A percentile compares a stretch with the other conserved stretches of the same genome.
phyloP scores from a whole-genome alignment of 2,888 invertebrate species.

The Drosophila anomalipes region DNA sequence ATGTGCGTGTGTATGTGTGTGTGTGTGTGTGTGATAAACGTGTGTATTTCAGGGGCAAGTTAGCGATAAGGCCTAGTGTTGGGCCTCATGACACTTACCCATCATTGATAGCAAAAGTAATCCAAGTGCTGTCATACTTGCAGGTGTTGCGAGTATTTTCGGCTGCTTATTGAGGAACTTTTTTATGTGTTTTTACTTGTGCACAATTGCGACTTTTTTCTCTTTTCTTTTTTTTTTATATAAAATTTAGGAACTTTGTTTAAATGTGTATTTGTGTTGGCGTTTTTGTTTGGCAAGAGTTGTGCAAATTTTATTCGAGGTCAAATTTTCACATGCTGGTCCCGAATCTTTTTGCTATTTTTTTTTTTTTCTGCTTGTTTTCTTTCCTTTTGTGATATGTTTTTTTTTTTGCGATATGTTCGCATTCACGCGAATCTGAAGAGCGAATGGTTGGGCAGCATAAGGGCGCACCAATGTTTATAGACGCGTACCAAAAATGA shows the following conservation, averaged over 20 bases:
- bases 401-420: slow-evolving; percentile 35
- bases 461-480: slow-evolving; percentile 73
- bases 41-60: slow-evolving; percentile 49
- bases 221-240: slow-evolving; percentile 4
- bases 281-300: slow-evolving; percentile 61
- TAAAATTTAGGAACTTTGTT: slow-evolving; percentile 28
- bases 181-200: slow-evolving; percentile 8
- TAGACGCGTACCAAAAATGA: slow-evolving; percentile 47
- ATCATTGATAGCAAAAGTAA: slow-evolving; percentile 81
- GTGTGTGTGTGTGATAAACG: background rate
- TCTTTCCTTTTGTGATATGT: background rate
- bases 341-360: background rate
- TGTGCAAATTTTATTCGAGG: slow-evolving; percentile 47
- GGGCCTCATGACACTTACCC: slow-evolving; percentile 72
- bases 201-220: slow-evolving; percentile 5
- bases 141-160: slow-evolving; percentile 34
- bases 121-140: slow-evolving; percentile 74
- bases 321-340: slow-evolving; percentile 48
- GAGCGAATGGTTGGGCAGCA: slow-evolving; percentile 71
- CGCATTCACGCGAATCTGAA: slow-evolving; percentile 47
- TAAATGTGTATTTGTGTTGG: slow-evolving; percentile 15
- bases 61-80: slow-evolving; percentile 42
- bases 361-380: background rate
- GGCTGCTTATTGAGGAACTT: slow-evolving; percentile 56
- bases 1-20: background rate